phyloP scores from a whole-genome alignment of 2,888 invertebrate species.

The Gibbula magus region DNA sequence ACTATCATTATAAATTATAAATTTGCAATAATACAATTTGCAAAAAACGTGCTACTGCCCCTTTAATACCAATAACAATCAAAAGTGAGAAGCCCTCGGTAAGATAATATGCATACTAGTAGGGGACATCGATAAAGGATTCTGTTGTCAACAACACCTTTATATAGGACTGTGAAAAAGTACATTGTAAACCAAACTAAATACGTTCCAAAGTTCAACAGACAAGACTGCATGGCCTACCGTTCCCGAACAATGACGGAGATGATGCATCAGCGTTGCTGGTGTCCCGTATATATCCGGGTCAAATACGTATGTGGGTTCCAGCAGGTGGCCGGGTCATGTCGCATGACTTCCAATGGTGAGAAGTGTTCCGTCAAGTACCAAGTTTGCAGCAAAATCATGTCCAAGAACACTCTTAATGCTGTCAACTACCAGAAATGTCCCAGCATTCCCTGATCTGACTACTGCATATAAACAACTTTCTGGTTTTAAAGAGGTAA shows the following conservation, averaged over 20 bases:
- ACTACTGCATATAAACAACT: too few species aligned
- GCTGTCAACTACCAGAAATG: neutral
- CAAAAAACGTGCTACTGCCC: too few species aligned
- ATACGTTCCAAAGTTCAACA: neutral
- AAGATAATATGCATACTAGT: too few species aligned
- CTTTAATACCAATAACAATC: too few species aligned
- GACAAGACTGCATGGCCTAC: neutral
- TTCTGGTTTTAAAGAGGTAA: too few species aligned
- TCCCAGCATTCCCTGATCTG: neutral
- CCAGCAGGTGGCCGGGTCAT: neutral
- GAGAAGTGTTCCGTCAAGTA: slow-evolving; percentile 1
- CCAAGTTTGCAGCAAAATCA: neutral
- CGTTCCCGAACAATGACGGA: neutral
- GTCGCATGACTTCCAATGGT: neutral
- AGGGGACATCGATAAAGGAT: too few species aligned
- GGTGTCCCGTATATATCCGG: neutral
- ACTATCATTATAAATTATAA: too few species aligned
- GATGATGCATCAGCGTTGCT: neutral
- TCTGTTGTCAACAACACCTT: too few species aligned
- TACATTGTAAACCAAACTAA: too few species aligned
- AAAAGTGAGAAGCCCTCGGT: too few species aligned
- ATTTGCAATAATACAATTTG: too few species aligned
- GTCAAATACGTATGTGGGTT: neutral
- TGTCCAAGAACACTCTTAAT: neutral
- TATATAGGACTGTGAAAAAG: too few species aligned